Conservation (phyloP, 2,113 vertebrate genomes). For the Callaeas wilsoni region DNA sequence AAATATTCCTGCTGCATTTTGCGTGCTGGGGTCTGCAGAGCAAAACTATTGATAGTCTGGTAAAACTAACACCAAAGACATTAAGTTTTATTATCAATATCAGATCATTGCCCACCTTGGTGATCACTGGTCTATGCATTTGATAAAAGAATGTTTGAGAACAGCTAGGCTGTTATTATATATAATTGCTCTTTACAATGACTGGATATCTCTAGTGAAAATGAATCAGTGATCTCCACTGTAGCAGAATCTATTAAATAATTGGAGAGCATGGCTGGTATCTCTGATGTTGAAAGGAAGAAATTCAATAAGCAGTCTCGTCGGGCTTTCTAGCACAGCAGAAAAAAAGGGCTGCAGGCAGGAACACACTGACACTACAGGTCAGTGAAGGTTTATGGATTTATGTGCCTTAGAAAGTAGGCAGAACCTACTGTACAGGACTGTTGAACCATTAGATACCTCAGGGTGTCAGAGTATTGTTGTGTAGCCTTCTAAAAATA, state of each 20-base stretch:
- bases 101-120: constrained; percentile 31
- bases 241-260: constrained; percentile 72
- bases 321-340: constrained; percentile 64
- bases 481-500: constrained; percentile 57
- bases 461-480: constrained; percentile 40
- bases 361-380: constrained; percentile 43
- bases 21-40: neutral
- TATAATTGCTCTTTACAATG: constrained; percentile 67
- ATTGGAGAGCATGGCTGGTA: constrained; percentile 62
- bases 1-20: neutral
- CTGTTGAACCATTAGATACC: constrained; percentile 58
- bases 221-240: constrained; percentile 57
- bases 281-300: constrained; percentile 66
- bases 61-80: constrained; percentile 33
- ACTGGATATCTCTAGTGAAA: constrained; percentile 56
- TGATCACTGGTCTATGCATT: constrained; percentile 49
- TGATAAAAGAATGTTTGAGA: constrained; percentile 62
- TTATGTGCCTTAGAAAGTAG: constrained; percentile 36
- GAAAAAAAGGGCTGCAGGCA: constrained; percentile 48
- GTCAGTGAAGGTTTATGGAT: constrained; percentile 58
- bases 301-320: constrained; percentile 68
- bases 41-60: neutral
- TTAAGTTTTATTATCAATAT: constrained; percentile 37
- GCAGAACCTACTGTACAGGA: constrained; percentile 28
- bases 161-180: constrained; percentile 64